Percentiles rank a stretch among this genome's conserved stretches.
Conservation (phyloP, 2,113 vertebrate genomes). For the Rhabdornis inornatus region DNA sequence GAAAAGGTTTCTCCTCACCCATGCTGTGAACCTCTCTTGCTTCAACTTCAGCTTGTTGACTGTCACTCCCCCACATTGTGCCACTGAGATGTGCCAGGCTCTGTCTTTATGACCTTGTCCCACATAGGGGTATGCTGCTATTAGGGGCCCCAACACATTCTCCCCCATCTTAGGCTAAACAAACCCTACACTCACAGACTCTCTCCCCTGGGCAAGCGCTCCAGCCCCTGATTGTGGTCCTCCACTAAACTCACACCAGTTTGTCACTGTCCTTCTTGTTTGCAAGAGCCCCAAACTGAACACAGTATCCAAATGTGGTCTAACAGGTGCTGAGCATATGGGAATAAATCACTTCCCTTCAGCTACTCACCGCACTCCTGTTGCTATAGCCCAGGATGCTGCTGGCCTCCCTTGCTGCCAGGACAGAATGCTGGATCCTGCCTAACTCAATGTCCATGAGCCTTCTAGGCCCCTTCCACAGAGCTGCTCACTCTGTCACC, state of each 20-base stretch:
- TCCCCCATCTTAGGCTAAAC: not conserved
- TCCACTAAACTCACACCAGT: not conserved
- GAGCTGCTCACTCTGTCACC: not conserved
- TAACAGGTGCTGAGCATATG: not conserved
- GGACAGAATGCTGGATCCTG: not conserved
- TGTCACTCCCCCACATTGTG: not conserved
- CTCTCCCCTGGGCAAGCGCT: not conserved
- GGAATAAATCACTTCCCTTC: not conserved
- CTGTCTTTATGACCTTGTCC: not conserved
- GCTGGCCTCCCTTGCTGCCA: not conserved
- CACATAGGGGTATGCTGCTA: not conserved
- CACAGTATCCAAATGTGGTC: not conserved
- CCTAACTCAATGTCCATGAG: not conserved
- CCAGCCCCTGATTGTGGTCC: not conserved
- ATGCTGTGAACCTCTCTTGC: not conserved
- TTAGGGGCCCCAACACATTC: not conserved
- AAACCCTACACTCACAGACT: not conserved
- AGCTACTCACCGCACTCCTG: not conserved
- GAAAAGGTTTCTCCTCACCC: not conserved
- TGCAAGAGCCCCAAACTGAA: not conserved
- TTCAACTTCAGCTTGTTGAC: not conserved
- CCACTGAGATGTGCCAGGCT: not conserved
- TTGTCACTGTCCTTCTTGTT: not conserved
- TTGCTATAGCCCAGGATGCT: not conserved
- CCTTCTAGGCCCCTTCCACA: not conserved